Base-by-base conservation (phyloP, 2,113 vertebrate genomes). In the Xenotilapia leptura region DNA sequence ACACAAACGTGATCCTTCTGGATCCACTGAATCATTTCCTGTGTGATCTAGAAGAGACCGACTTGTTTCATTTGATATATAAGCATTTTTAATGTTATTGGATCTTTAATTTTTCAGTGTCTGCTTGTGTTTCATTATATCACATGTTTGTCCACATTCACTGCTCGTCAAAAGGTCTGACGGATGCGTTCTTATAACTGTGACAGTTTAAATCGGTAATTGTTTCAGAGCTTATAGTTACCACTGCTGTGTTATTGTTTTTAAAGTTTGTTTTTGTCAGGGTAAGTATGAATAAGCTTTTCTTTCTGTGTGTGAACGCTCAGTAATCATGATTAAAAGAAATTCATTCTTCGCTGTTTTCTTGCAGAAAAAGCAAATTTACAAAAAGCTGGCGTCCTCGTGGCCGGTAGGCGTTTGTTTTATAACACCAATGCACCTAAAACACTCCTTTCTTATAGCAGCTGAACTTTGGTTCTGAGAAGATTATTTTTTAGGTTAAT, bases 311-410 rank as follows among this genome's bases (percentile, higher is more conserved):
- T 40, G 62, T 68, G 7, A 38, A 13, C 2, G 1, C 19, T 51
- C 10, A 2, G 70, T 13, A 49, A 51, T n/a, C 42, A 31, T n/a
- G 3, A 1, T 75, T 31, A 1, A 36, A 7, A 33, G 2, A 33
- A 28, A 55, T 40, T 1, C 33, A 11, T 40, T 68, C 23, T 17
- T 6, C 5, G 2, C 12, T 26, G 13, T 82, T 82, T 83, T 6
- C 6, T 88, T 65, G 2, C 94, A 97, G 96, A 95, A 95, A 92
- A 96, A 91, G n/a, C 94, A 95, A 89, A 79, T 96, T 90, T 96
- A 96, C 91, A 96, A 94, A 83, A 95, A 95, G 73, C 65, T 97
- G 38, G 60, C 93, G 56, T 93, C 92, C 56, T 91, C 87, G 15
- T 97, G 96, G 96, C 96, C 96, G 54, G 96, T 97, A 94, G 23